Conservation (phyloP, 2,797 vertebrate genomes). For the Rhynchonycteris naso region DNA sequence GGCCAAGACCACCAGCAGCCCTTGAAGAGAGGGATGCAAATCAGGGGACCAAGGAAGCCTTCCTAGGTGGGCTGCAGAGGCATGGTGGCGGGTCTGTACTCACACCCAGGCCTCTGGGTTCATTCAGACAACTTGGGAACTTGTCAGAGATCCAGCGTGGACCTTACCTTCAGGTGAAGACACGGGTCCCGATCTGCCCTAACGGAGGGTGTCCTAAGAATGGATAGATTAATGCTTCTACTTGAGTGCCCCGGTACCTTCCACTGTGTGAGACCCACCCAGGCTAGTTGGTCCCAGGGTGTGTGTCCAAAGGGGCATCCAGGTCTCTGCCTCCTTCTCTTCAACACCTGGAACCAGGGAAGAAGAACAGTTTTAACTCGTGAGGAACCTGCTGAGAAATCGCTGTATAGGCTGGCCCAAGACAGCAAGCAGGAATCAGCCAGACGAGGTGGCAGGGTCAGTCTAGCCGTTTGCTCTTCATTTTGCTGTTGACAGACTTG, state of each 20-base stretch:
- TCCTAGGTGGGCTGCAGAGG: background rate
- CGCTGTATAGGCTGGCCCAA: too few relatives aligned
- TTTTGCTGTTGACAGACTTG: background rate
- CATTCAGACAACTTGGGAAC: background rate
- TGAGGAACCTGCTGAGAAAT: fast-evolving
- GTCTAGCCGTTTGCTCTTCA: background rate
- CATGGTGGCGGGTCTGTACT: background rate
- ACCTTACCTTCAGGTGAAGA: background rate
- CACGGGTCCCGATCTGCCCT: background rate
- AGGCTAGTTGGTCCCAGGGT: background rate
- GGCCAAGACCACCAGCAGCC: background rate
- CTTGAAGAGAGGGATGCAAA: background rate
- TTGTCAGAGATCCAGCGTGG: background rate
- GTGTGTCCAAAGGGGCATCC: fast-evolving
- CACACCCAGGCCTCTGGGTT: background rate
- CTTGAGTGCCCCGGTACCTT: background rate
- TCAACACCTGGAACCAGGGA: background rate
- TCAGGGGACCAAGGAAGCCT: background rate
- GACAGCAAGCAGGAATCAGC: too few relatives aligned
- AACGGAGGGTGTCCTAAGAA: too few relatives aligned
- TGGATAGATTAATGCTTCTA: background rate
- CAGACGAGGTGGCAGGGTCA: too few relatives aligned
- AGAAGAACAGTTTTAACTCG: background rate
- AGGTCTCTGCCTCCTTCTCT: background rate
- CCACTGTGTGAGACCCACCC: background rate